phyloP scores from a whole-genome alignment of 53 echinoderm and acorn worm genomes.

The Paracentrotus lividus region DNA sequence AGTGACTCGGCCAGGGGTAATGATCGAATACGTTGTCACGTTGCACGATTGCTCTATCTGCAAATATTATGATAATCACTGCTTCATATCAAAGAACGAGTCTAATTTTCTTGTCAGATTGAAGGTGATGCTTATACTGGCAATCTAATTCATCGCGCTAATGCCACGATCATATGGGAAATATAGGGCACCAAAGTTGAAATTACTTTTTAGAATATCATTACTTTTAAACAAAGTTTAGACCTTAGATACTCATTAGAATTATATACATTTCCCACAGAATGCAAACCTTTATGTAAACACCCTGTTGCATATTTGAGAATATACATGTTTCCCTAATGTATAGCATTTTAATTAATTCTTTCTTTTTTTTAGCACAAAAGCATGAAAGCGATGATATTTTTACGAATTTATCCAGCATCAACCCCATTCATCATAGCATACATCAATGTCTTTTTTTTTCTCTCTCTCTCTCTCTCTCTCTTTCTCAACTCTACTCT shows the following conservation, averaged over 20 bases:
- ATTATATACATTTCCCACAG: background rate
- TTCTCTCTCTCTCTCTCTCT: background rate
- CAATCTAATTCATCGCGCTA: slow-evolving; percentile 24
- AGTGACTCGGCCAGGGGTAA: background rate
- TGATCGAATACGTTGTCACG: slow-evolving; percentile 28
- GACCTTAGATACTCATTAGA: background rate
- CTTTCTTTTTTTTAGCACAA: background rate
- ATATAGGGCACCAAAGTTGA: slow-evolving; percentile 31
- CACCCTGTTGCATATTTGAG: background rate
- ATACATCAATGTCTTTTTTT: background rate
- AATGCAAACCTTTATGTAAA: no score
- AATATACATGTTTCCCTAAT: background rate
- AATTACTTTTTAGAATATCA: slow-evolving; percentile 33
- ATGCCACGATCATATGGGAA: slow-evolving; percentile 19
- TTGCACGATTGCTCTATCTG: slow-evolving; percentile 11
- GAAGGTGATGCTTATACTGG: slow-evolving; percentile 5
- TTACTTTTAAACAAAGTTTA: background rate
- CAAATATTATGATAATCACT: slow-evolving; percentile 57
- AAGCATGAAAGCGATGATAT: background rate
- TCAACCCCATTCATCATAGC: no score
- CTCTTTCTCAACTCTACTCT: background rate
- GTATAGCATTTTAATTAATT: background rate
- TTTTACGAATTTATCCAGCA: no score
- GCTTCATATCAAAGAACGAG: slow-evolving; percentile 37
- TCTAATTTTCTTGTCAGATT: slow-evolving; percentile 23